Evolutionary conservation across 2,113 vertebrate species (phyloP).

Genomic region (Taxidea taxus): DNA sequence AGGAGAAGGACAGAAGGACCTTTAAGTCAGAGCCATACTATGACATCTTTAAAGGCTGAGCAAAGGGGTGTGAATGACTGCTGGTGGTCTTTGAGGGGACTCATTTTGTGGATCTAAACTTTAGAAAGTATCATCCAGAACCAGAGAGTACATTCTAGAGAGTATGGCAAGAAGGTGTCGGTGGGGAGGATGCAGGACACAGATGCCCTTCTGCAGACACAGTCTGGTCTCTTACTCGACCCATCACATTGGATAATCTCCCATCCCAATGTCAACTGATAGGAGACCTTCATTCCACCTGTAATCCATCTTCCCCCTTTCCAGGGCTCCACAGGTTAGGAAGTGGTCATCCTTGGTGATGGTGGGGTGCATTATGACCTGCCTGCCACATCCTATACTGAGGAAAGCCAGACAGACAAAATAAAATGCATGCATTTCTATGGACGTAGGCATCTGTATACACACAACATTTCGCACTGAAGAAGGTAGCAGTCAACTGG

Average conservation of each 20-base stretch:
- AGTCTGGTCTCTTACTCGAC: neutral
- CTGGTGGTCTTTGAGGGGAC: neutral
- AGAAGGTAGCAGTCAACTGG: neutral
- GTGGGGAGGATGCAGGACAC: neutral
- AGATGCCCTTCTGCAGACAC: neutral
- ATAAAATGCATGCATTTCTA: rapidly evolving
- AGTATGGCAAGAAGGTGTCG: neutral
- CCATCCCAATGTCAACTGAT: neutral
- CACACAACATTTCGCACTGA: rapidly evolving
- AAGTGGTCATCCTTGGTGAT: neutral
- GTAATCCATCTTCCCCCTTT: neutral
- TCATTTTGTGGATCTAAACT: neutral
- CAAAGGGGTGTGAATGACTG: rapidly evolving
- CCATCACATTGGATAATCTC: neutral
- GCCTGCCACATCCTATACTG: rapidly evolving
- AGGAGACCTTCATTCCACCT: neutral
- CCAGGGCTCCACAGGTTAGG: neutral
- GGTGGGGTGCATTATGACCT: no score
- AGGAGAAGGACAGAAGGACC: neutral
- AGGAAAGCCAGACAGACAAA: no score
- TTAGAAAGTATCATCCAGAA: neutral
- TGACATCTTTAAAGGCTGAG: neutral
- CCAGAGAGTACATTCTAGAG: neutral
- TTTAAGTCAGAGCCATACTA: rapidly evolving
- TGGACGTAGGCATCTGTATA: neutral